Conservation (phyloP, 2,797 vertebrate species). For the Streptopelia turtur region DNA sequence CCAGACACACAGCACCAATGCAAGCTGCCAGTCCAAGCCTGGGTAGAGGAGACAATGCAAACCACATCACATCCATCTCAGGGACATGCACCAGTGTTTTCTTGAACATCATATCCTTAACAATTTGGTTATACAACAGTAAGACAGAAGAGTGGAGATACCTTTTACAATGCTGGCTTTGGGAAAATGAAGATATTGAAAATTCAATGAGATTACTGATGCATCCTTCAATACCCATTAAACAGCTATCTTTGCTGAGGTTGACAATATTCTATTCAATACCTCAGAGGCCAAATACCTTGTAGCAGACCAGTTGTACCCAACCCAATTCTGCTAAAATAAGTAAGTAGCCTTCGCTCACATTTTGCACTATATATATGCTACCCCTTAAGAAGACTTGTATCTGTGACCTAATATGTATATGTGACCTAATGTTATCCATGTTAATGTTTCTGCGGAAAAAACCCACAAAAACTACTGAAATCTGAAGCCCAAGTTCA, state of each 20-base stretch:
- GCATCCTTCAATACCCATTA: neutral
- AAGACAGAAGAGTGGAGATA: neutral
- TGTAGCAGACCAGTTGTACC: neutral
- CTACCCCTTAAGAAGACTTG: neutral
- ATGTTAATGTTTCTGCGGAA: neutral
- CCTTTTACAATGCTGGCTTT: accelerated
- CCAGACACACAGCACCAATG: neutral
- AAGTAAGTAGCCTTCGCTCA: neutral
- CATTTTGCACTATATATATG: neutral
- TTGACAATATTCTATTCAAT: neutral
- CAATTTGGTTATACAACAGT: neutral
- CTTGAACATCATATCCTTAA: neutral
- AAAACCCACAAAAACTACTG: neutral
- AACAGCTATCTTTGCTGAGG: neutral
- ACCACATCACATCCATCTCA: neutral
- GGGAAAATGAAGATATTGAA: neutral
- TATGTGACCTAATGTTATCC: neutral
- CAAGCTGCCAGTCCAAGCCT: neutral
- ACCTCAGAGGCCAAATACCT: neutral
- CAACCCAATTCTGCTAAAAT: neutral
- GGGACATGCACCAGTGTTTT: neutral
- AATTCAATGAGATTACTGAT: neutral
- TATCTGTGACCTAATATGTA: neutral
- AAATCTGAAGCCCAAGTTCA: neutral
- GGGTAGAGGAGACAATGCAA: neutral